Conservation (phyloP, 1,140 invertebrate species). For the Drosophila micromelanica region DNA sequence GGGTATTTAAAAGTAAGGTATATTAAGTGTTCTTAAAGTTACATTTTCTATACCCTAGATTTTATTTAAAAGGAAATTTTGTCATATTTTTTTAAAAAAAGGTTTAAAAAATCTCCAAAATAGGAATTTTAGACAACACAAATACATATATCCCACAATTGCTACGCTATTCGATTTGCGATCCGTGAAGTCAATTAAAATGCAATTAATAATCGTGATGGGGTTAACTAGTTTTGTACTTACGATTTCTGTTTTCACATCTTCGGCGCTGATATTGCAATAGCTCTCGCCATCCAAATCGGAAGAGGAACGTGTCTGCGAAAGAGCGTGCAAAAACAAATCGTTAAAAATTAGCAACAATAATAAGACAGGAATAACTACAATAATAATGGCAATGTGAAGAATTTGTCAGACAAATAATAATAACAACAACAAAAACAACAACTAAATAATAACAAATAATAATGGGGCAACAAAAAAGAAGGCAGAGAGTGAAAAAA, state of each 20-base stretch:
- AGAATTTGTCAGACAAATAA: conserved; percentile 75
- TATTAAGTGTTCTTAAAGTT: too few species aligned
- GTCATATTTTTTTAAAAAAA: too few species aligned
- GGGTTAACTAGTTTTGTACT: conserved; percentile 49
- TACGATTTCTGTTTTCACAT: conserved; percentile 84
- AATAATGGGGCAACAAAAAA: conserved; percentile 34
- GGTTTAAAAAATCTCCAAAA: too few species aligned
- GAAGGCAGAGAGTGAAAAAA: conserved; percentile 40
- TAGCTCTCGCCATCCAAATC: conserved; percentile 80
- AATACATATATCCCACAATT: too few species aligned
- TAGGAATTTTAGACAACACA: too few species aligned
- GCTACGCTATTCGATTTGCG: not conserved
- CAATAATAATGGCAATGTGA: conserved; percentile 55
- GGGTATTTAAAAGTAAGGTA: too few species aligned
- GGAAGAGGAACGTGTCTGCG: conserved; percentile 77
- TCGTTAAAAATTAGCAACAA: conserved; percentile 51
- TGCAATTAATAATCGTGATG: conserved; percentile 43
- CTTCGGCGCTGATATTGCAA: conserved; percentile 82
- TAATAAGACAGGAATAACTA: conserved; percentile 26
- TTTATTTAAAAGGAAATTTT: too few species aligned
- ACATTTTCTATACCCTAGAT: too few species aligned
- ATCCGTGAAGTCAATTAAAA: conserved; percentile 50
- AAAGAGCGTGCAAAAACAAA: conserved; percentile 52
- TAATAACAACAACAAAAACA: conserved; percentile 28
- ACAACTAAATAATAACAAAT: conserved; percentile 30